phyloP scores from a whole-genome alignment of 2,113 vertebrate genomes.

The Podiceps cristatus region DNA sequence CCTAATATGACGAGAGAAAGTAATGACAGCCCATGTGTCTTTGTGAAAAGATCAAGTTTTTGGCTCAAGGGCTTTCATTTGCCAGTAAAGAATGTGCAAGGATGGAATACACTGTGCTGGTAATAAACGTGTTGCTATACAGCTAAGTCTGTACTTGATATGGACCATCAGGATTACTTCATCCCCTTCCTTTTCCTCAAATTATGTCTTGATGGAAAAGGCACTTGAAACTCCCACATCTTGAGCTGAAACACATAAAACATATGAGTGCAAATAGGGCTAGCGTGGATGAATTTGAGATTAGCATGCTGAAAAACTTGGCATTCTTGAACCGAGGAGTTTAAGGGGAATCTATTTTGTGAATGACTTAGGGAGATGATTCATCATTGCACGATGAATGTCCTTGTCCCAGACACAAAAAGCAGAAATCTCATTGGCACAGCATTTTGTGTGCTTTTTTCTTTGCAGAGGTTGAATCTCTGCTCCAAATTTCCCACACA shows the following conservation, averaged over 20 bases:
- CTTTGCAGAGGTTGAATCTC: background rate
- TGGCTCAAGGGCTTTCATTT: background rate
- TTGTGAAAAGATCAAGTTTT: background rate
- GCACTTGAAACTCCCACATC: background rate
- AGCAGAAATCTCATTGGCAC: background rate
- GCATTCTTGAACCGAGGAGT: background rate
- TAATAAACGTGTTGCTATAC: background rate
- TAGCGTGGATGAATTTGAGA: background rate
- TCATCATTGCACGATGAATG: background rate
- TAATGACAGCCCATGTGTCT: background rate
- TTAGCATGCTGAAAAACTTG: background rate
- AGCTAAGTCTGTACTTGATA: background rate
- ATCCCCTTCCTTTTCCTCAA: background rate
- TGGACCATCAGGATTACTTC: background rate
- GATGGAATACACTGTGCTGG: background rate
- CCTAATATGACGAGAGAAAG: background rate
- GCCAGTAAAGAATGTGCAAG: background rate
- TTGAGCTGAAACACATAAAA: constrained; percentile 2
- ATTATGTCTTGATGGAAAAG: background rate
- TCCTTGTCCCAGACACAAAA: background rate
- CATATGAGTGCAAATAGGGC: background rate
- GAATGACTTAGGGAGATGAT: constrained; percentile 21
- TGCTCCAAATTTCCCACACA: background rate
- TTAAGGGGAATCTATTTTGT: background rate
- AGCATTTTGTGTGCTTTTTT: background rate